Conservation (phyloP, 2,888 invertebrate species). For the Trichogramma evanescens region DNA sequence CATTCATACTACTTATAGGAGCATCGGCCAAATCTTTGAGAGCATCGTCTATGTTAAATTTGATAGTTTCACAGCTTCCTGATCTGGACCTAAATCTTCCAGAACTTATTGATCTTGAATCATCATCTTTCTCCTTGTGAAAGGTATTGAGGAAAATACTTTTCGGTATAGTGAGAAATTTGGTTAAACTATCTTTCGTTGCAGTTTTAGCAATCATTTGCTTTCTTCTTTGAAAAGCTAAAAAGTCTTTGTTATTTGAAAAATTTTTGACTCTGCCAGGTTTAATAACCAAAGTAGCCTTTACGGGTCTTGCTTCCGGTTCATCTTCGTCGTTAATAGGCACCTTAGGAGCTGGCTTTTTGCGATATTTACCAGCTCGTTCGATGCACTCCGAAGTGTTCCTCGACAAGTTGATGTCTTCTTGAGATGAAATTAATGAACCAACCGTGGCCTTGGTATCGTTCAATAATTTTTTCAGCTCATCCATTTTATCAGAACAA, state of each 20-base stretch:
- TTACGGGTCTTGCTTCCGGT: constrained; percentile 40
- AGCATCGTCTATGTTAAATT: constrained; percentile 4
- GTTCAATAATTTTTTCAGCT: constrained; percentile 34
- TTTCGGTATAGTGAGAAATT: constrained; percentile 39
- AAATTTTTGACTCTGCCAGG: constrained; percentile 45
- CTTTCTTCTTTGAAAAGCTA: constrained; percentile 25
- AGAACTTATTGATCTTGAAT: constrained; percentile 21
- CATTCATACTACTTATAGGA: constrained; percentile 1
- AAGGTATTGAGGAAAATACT: constrained; percentile 41
- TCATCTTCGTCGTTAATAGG: constrained; percentile 35
- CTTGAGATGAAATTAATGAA: constrained; percentile 33
- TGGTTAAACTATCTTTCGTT: constrained; percentile 33
- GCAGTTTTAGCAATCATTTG: constrained; percentile 19
- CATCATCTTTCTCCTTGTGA: constrained; percentile 32
- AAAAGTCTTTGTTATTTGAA: constrained; percentile 29
- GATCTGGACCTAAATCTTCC: constrained; percentile 31
- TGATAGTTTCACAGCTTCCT: constrained; percentile 26
- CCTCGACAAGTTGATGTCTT: constrained; percentile 23
- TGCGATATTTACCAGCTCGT: constrained; percentile 52
- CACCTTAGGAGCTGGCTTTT: constrained; percentile 50
- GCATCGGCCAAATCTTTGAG: constrained; percentile 1
- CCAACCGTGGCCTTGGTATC: constrained; percentile 35
- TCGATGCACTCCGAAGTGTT: constrained; percentile 31
- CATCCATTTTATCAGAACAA: constrained; percentile 35
- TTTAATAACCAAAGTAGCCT: constrained; percentile 50